A percentile compares a stretch with the other conserved stretches of the same genome.
Conservation (phyloP, 1,140 invertebrate genomes). For the Orius insidiosus region DNA sequence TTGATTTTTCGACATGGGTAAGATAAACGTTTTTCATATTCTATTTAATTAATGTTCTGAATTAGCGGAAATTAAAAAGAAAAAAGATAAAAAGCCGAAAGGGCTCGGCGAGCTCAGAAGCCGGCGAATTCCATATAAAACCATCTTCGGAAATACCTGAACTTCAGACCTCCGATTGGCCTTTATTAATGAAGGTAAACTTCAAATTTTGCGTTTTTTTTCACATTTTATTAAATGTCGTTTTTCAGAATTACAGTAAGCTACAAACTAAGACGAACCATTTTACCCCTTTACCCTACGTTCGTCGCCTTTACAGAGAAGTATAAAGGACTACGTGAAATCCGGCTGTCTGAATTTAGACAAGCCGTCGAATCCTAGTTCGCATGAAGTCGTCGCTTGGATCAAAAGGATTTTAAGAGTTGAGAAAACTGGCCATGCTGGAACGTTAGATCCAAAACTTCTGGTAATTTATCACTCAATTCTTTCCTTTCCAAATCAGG, state of each 20-base stretch:
- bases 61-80: too few relatives aligned
- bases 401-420: slow-evolving; percentile 91
- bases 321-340: slow-evolving; percentile 79
- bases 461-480: too few relatives aligned
- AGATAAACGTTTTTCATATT: too few relatives aligned
- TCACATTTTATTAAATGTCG: too few relatives aligned
- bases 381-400: slow-evolving; percentile 99
- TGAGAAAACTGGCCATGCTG: slow-evolving; percentile 98
- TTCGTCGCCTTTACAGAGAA: slow-evolving; percentile 78
- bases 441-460: slow-evolving; percentile 97
- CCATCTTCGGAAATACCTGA: slow-evolving; percentile 54
- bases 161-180: slow-evolving; percentile 84
- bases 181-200: slow-evolving; percentile 74
- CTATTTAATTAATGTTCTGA: too few relatives aligned
- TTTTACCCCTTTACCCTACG: slow-evolving; percentile 87
- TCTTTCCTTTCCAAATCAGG: too few relatives aligned
- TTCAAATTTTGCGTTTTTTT: too few relatives aligned
- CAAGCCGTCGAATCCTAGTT: slow-evolving; percentile 97
- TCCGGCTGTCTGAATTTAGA: slow-evolving; percentile 97
- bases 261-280: slow-evolving; percentile 87
- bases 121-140: slow-evolving; percentile 60
- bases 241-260: slow-evolving; percentile 78
- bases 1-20: too few relatives aligned
- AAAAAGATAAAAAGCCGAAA: slow-evolving; percentile 40
- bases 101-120: slow-evolving; percentile 42